These are phyloP conservation scores for Lamprologus callipterus DNA, from an alignment of 2,113 vertebrate species.

Conservation along the genomic window DNA sequence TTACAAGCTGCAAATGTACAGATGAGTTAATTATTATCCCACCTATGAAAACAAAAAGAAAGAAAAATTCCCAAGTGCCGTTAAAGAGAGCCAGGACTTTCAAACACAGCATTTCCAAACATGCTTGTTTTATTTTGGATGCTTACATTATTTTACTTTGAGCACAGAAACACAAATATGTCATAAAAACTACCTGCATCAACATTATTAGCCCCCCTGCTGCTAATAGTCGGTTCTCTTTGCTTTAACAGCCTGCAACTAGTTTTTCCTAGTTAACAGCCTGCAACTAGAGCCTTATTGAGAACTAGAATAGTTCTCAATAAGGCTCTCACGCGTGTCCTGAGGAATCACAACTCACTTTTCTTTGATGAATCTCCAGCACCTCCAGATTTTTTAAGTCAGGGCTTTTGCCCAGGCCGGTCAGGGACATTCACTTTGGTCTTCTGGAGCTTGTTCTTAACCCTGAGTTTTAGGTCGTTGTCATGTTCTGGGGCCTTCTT, in stretches of 20 bases:
- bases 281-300: too few species aligned
- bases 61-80: background rate
- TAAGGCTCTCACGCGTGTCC: rapidly evolving
- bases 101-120: background rate
- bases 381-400: background rate
- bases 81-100: background rate
- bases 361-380: background rate
- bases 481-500: background rate
- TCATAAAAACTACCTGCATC: background rate
- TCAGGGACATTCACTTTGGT: background rate
- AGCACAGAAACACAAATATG: background rate
- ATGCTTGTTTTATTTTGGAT: background rate
- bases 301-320: background rate
- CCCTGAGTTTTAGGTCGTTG: background rate
- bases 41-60: background rate
- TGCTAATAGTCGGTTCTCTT: background rate
- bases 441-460: background rate
- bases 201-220: background rate
- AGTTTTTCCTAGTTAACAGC: too few species aligned
- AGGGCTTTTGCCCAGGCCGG: background rate
- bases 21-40: background rate
- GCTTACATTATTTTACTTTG: background rate
- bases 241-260: background rate
- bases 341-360: background rate
- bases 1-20: background rate